Conservation (phyloP, 1,140 invertebrate species). For the Delia radicum region DNA sequence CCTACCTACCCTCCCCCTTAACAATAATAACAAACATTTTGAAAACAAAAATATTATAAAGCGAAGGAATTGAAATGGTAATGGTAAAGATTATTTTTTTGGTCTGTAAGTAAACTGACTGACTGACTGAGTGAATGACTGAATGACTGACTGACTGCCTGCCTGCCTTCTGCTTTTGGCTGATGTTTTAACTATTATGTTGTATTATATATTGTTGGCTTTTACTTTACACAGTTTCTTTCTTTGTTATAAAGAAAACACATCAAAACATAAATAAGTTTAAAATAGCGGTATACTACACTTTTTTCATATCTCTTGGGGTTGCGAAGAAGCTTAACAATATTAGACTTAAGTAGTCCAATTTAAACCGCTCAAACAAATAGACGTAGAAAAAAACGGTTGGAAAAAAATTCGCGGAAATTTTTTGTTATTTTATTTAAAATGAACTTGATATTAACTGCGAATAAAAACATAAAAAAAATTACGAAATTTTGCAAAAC, state of each 20-base stretch:
- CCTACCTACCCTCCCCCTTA: no score
- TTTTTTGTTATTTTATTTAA: neutral
- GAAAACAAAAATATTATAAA: neutral
- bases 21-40: neutral
- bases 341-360: neutral
- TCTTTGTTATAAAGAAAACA: neutral
- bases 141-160: neutral
- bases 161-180: neutral
- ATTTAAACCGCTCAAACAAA: neutral
- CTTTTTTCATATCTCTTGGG: neutral
- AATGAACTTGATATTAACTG: slow-evolving; percentile 26
- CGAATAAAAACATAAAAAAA: neutral
- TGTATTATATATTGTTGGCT: neutral
- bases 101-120: neutral
- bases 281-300: neutral
- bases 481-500: neutral
- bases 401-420: neutral
- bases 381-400: neutral
- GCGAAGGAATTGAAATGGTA: neutral
- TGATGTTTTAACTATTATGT: neutral
- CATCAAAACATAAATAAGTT: neutral
- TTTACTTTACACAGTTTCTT: neutral
- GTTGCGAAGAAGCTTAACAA: slow-evolving; percentile 18
- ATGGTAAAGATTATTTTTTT: neutral
- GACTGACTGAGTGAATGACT: neutral